These are phyloP conservation scores for Agrochola litura DNA, from an alignment of 2,888 invertebrate species.

Conservation along the genomic window DNA sequence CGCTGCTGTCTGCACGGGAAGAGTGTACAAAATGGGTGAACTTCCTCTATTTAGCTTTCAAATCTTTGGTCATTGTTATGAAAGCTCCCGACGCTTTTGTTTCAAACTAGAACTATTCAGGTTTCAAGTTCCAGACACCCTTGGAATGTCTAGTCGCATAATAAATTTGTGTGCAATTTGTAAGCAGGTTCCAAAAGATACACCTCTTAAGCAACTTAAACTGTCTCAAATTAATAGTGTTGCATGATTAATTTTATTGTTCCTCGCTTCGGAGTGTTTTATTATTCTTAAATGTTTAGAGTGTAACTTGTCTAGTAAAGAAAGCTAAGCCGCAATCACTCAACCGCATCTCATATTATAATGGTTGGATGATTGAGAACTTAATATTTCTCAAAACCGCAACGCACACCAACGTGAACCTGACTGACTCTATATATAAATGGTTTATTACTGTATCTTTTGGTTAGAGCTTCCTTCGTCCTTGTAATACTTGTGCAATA, in stretches of 20 bases:
- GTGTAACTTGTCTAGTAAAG: conserved; percentile 19
- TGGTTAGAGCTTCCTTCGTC: neutral
- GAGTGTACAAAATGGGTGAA: conserved; percentile 14
- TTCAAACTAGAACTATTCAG: conserved; percentile 25
- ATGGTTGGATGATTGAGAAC: conserved; percentile 44
- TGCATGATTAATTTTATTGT: conserved; percentile 35
- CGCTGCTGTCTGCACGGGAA: neutral
- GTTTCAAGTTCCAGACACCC: conserved; percentile 34
- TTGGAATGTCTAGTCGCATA: conserved; percentile 70
- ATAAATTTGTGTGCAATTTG: conserved; percentile 62
- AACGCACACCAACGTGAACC: conserved; percentile 45
- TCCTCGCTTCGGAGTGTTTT: conserved; percentile 37
- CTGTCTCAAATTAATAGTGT: conserved; percentile 44
- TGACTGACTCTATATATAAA: conserved; percentile 23
- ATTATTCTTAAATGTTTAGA: conserved; percentile 43
- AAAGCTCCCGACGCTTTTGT: conserved; percentile 37
- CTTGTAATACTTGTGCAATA: conserved; percentile 40
- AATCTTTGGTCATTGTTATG: conserved; percentile 34
- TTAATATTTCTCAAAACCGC: conserved; percentile 17
- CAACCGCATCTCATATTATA: conserved; percentile 51
- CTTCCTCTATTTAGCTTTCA: conserved; percentile 33
- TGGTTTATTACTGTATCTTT: conserved; percentile 3
- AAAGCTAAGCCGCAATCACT: conserved; percentile 30
- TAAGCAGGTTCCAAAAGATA: conserved; percentile 18
- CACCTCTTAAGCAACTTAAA: conserved; percentile 19